Evolutionary conservation across 2,113 vertebrate species (phyloP).

Genomic region (Castor canadensis): DNA sequence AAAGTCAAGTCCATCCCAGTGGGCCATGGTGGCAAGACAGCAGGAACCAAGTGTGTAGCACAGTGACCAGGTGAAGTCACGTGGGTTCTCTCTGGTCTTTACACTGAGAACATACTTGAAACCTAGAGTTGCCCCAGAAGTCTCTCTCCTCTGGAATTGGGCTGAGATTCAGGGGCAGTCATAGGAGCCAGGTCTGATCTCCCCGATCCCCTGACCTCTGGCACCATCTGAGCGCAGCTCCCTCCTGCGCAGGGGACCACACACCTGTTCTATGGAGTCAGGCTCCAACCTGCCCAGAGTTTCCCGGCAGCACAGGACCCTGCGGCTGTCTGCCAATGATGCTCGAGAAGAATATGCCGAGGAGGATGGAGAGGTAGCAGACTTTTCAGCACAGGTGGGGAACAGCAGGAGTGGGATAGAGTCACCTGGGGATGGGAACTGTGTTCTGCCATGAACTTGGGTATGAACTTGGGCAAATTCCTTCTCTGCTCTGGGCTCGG

Average conservation of each 20-base stretch:
- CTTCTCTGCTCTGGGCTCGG: not conserved
- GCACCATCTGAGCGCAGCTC: not conserved
- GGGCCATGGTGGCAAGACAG: not conserved
- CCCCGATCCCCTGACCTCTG: not conserved
- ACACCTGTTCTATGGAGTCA: not conserved
- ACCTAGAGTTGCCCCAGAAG: not conserved
- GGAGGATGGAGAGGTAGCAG: not conserved
- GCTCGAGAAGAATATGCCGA: not conserved
- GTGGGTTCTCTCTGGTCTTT: too few relatives aligned
- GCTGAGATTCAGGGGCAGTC: not conserved
- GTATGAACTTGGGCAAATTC: not conserved
- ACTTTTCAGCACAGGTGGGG: not conserved
- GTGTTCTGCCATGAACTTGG: not conserved
- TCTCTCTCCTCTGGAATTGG: not conserved
- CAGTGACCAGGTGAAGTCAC: too few relatives aligned
- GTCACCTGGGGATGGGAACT: not conserved
- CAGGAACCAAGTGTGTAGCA: accelerated
- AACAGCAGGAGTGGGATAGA: not conserved
- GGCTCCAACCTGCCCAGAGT: accelerated
- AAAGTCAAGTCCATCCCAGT: not conserved
- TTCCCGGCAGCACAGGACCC: not conserved
- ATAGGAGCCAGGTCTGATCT: not conserved
- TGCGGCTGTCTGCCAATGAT: not conserved
- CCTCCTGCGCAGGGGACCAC: accelerated
- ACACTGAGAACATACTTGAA: not conserved